Evolutionary conservation across 2,888 invertebrate genomes (phyloP).

Genomic region (Cartodere bifasciata): DNA sequence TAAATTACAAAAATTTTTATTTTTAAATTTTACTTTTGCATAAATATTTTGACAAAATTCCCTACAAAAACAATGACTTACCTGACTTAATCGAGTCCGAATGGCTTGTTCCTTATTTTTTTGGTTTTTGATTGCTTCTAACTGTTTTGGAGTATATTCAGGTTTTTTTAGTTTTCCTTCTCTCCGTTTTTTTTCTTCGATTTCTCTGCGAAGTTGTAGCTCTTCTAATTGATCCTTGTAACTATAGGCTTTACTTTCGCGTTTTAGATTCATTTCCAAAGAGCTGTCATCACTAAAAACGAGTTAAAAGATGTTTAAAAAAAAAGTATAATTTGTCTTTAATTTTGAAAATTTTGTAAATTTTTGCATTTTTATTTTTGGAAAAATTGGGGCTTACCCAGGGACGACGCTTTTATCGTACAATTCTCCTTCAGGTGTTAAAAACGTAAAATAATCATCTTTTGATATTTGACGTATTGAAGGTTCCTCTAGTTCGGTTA

Average conservation of each 20-base stretch:
- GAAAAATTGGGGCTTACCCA: constrained; percentile 28
- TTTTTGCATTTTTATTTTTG: no score
- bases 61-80: no score
- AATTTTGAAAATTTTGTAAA: no score
- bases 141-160: constrained; percentile 74
- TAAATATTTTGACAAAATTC: no score
- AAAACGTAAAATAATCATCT: constrained; percentile 67
- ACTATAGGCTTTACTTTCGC: constrained; percentile 93
- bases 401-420: constrained; percentile 79
- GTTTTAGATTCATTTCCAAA: constrained; percentile 65
- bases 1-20: no score
- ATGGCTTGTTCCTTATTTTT: constrained; percentile 73
- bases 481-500: constrained; percentile 47
- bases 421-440: constrained; percentile 79
- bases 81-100: constrained; percentile 50
- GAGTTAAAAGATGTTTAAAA: constrained; percentile 2
- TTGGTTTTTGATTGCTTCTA: constrained; percentile 80
- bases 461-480: constrained; percentile 60
- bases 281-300: constrained; percentile 35
- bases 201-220: constrained; percentile 77
- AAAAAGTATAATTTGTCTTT: not conserved
- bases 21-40: no score
- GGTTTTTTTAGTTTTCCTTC: constrained; percentile 67
- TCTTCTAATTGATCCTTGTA: constrained; percentile 96
- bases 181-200: constrained; percentile 75